These are phyloP conservation scores for Drepana arcuata DNA, from an alignment of 1,140 invertebrate genomes.

Conservation along the genomic window DNA sequence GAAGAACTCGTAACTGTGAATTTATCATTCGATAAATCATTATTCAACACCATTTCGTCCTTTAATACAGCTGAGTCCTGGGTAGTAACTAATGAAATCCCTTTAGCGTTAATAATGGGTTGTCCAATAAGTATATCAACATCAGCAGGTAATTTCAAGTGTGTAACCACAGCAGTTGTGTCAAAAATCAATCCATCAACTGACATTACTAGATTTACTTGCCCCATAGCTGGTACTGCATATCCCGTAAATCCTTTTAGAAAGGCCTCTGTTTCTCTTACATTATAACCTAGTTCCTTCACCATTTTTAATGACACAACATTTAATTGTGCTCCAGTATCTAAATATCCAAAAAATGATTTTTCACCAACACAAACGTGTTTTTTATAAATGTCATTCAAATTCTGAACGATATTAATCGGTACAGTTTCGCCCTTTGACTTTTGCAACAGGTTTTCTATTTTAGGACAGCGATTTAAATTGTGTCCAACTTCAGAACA, in stretches of 20 bases:
- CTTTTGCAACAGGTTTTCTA: too few species aligned
- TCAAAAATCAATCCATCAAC: background rate
- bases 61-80: background rate
- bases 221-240: background rate
- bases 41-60: background rate
- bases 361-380: background rate
- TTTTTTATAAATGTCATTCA: background rate
- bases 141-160: background rate
- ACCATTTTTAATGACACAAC: background rate
- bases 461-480: too few species aligned
- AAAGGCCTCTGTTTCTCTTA: background rate
- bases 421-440: background rate
- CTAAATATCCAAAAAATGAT: background rate
- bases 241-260: background rate
- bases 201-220: background rate
- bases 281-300: background rate
- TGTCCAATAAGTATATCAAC: background rate
- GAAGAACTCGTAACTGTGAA: background rate
- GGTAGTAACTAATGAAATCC: background rate
- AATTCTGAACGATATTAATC: background rate
- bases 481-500: too few species aligned
- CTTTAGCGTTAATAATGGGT: background rate
- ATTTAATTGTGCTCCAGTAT: background rate
- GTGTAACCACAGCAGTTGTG: background rate
- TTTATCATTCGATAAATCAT: background rate